Evolutionary conservation across 1,140 invertebrate species (phyloP), one percentile per base, ranked within the genome.

Genomic region (Drosophila mauritiana): DNA sequence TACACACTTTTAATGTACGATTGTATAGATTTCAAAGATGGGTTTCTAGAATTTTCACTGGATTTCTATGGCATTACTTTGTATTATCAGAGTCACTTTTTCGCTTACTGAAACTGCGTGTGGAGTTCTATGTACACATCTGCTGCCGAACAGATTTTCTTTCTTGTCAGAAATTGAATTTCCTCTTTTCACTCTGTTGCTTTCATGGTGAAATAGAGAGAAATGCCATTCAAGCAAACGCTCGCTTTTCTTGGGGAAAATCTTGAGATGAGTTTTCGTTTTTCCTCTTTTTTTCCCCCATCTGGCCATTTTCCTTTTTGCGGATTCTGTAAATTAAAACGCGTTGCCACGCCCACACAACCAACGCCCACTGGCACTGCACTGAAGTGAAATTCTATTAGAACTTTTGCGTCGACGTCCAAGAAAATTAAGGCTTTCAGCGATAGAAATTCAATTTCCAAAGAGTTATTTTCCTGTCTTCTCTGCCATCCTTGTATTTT

Each of bases 401-500:
- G 62, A 46, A 88, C 58, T 75, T 82, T 85, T 59, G 57, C 46
- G 20, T 15, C 31, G 42, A 65, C 59, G 57, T 63, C 74, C 82
- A 83, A 83, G 70, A 70, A 69, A 88, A 88, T 88, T 82, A 88
- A 79, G 79, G 79, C 64, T 72, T 72, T 64, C 58, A 75, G 65
- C 79, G 67, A 12, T 31, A 75, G 70, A 83, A 86, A 86, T 86
- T 86, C 37, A 82, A 86, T 86, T 86, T 79, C 36, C 72, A 85
- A 83, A 86, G 82, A 86, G 82, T 86, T 86, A 73, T 88, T 76
- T 73, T 63, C 76, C 62, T 54, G 55, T 67, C 64, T 15, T 46
- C 48, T 31, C 20, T 45, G 27, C 10, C 27, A 39, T 22, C 45
- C 5, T 2, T 36, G 49, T 37, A 40, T 17, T 17, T n/a, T 31